Evolutionary conservation across 1,140 invertebrate species (phyloP).

Genomic region (Gonatopus flavifemur): DNA sequence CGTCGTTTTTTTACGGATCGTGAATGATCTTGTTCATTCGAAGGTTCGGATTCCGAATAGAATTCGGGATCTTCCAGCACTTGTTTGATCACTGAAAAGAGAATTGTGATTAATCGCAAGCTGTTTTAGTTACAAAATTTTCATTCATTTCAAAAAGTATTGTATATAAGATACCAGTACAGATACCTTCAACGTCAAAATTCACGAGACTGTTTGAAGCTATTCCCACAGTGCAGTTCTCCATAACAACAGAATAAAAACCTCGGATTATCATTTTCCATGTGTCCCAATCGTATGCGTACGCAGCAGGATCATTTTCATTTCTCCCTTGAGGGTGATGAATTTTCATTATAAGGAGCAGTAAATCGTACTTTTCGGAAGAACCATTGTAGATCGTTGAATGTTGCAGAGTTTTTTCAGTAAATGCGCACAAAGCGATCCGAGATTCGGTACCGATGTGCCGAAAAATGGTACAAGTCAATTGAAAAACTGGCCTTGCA

Average conservation of each 20-base stretch:
- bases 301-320: slow-evolving; percentile 20
- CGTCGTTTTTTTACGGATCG: slow-evolving; percentile 27
- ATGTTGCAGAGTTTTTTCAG: slow-evolving; percentile 33
- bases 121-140: not conserved
- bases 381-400: slow-evolving; percentile 29
- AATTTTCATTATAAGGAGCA: slow-evolving; percentile 39
- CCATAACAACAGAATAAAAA: slow-evolving; percentile 34
- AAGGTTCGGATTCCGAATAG: slow-evolving; percentile 1
- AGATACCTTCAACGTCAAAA: slow-evolving; percentile 39
- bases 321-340: slow-evolving; percentile 44
- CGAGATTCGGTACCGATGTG: slow-evolving; percentile 40
- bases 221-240: slow-evolving; percentile 26
- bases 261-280: slow-evolving; percentile 38
- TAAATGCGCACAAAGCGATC: slow-evolving; percentile 37
- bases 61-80: slow-evolving; percentile 20
- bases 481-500: slow-evolving; percentile 27
- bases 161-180: not conserved
- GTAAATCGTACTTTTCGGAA: slow-evolving; percentile 37
- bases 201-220: slow-evolving; percentile 26
- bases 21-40: slow-evolving; percentile 6
- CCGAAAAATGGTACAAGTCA: slow-evolving; percentile 30
- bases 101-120: not conserved
- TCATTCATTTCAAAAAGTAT: slow-evolving; percentile 4
- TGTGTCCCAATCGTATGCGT: slow-evolving; percentile 27
- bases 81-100: slow-evolving; percentile 36